phyloP scores from a whole-genome alignment of 30 jellyfish, hydroid and myxozoan species.

The Hydractinia echinata region DNA sequence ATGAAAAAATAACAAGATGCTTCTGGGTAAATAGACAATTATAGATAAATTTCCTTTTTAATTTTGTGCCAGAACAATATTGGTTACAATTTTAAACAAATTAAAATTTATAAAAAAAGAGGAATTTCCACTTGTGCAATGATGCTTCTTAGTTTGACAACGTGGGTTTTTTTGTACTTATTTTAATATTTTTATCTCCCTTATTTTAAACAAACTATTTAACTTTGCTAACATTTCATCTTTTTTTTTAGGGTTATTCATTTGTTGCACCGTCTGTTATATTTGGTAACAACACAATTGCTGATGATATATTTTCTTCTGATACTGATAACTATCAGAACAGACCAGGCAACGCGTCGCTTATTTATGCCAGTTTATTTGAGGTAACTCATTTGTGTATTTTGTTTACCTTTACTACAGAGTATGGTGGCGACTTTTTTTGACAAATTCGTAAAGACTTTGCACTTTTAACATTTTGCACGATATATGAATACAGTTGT shows the following conservation, averaged over 20 bases:
- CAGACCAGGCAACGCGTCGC: conserved; percentile 78
- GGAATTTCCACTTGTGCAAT: too few relatives aligned
- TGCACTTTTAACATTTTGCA: too few relatives aligned
- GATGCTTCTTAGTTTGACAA: too few relatives aligned
- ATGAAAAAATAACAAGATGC: too few relatives aligned
- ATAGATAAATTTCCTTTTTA: too few relatives aligned
- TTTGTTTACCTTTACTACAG: background rate
- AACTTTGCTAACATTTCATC: background rate
- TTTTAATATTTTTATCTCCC: too few relatives aligned
- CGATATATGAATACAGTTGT: background rate
- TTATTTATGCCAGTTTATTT: conserved; percentile 61
- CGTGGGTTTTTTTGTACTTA: too few relatives aligned
- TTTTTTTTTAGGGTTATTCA: conserved; percentile 74
- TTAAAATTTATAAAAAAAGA: too few relatives aligned
- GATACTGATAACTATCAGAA: background rate
- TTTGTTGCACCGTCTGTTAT: conserved; percentile 94
- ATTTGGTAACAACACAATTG: conserved; percentile 81
- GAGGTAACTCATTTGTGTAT: conserved; percentile 44
- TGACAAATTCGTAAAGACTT: background rate
- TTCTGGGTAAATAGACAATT: too few relatives aligned
- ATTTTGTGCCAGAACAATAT: too few relatives aligned
- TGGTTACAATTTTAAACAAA: too few relatives aligned
- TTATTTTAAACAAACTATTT: background rate
- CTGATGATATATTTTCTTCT: conserved; percentile 69
- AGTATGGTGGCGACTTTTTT: background rate